Base-by-base conservation (phyloP, 2,113 vertebrate genomes). In the Nematolebias whitei region DNA sequence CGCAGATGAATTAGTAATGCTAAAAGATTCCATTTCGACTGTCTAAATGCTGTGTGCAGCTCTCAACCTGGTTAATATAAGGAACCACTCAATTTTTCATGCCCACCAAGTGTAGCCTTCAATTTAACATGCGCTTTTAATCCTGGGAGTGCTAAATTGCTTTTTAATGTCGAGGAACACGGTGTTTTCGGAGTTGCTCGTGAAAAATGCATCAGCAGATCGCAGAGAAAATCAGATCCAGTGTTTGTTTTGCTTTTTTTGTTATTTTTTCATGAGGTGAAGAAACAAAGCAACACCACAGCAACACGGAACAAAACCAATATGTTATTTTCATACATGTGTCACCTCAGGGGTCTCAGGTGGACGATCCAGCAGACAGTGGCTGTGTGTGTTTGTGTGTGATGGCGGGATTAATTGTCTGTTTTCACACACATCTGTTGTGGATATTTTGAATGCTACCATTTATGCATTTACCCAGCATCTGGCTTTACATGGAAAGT, bases 41-140 rank as follows among this genome's bases (percentile, higher is more conserved):
- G 59, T 86, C 88, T 91, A 89, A 91, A 92, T 81, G 87, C 85
- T 66, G 80, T 72, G 72, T 73, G 70, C 71, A 16, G 71, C 55
- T 71, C 79, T 80, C 71, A 79, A 75, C 78, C 85, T 81, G 83
- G 93, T 95, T 96, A 95, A 95, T 95, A 94, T 94, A 93, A 94
- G 86, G 91, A 94, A 93, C 92, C 93, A 93, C 93, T 97, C 93
- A 95, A 96, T 96, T 94, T 97, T 96, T 97, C 93, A 96, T 97
- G 94, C 93, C 94, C 92, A 94, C 94, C 93, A 93, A 96, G 93
- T 95, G 95, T 94, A 95, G 95, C 95, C 95, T 96, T 97, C 94
- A 95, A 95, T 97, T 96, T 96, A 95, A 96, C 95, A 96, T 95
- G 94, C 94, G 92, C 94, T 95, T 95, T 96, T 96, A 95, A 96